Conservation (phyloP, 1,140 invertebrate genomes). For the Nasonia longicornis region DNA sequence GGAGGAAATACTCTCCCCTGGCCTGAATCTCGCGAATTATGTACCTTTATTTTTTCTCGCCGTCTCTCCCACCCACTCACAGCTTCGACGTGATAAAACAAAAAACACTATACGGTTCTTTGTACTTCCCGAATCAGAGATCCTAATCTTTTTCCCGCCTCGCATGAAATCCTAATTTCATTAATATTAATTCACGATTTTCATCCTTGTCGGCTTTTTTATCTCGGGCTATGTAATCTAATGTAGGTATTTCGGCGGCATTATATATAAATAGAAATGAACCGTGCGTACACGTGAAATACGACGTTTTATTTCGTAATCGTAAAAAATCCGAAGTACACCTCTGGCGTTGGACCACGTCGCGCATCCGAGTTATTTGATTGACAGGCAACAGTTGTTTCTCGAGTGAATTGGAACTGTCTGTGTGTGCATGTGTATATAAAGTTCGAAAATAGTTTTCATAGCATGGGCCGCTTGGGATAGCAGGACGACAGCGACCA, state of each 20-base stretch:
- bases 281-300: too few species aligned
- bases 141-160: not conserved
- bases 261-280: not conserved
- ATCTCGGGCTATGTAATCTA: not conserved
- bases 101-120: not conserved
- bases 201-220: not conserved
- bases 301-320: not conserved
- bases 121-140: not conserved
- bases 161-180: not conserved
- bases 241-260: not conserved
- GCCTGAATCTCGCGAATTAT: slow-evolving; percentile 9
- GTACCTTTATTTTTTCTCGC: not conserved
- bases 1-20: not conserved
- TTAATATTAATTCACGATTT: slow-evolving; percentile 2
- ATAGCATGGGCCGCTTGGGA: not conserved
- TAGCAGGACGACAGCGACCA: not conserved
- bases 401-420: not conserved
- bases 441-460: not conserved
- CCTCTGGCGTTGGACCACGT: not conserved
- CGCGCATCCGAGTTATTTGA: not conserved
- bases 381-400: not conserved
- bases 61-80: not conserved
- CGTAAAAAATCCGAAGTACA: not conserved
- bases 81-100: not conserved
- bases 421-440: not conserved